Evolutionary conservation across 2,888 invertebrate genomes (phyloP), one percentile per base, ranked within the genome.

Genomic region (Dugesia japonica): DNA sequence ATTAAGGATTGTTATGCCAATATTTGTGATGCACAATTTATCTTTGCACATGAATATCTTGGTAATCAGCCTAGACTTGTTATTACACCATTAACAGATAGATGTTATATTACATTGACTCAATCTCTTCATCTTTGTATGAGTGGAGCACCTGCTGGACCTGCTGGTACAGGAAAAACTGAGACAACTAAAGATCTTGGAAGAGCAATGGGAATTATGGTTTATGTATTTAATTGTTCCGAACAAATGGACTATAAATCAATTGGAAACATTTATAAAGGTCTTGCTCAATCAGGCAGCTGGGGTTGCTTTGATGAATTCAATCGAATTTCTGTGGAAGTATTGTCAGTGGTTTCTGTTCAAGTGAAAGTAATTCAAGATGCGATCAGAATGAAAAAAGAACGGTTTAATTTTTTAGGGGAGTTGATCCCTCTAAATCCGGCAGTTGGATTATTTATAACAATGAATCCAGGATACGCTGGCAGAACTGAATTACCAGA

Each of bases 231-330:
- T 85, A 94, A 94, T 85, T 94, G 94, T 84, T 94, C 94, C 0
- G 94, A 94, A 83, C 94, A 94, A 87, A 94, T 94, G 94, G 94
- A 94, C 85, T 94, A 94, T 85, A 91, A 92, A 88, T 93, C 93
- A 27, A 92, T 94, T 83, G 94, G 94, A 71, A 94, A 94, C 83
- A 94, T 94, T 83, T 94, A 94, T 86, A 76, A 76, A 72, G 73
- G 76, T 1, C 28, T 76, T 0, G 76, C 76, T n/a, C 76, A 76
- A 27, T 76, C 76, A 26, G 76, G 76, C 1, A 42, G 38, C n/a
- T 76, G 76, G 73, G 76, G 76, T 13, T 76, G 76, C 28, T 76
- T 76, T 42, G 76, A 76, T 76, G 76, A 76, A 26, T 76, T 76
- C 28, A 76, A 76, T 31, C 1, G 76, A 33, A 76, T 76, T 23